Base-by-base conservation (phyloP, 1,140 invertebrate species). In the Aphaenogaster ashmeadi region DNA sequence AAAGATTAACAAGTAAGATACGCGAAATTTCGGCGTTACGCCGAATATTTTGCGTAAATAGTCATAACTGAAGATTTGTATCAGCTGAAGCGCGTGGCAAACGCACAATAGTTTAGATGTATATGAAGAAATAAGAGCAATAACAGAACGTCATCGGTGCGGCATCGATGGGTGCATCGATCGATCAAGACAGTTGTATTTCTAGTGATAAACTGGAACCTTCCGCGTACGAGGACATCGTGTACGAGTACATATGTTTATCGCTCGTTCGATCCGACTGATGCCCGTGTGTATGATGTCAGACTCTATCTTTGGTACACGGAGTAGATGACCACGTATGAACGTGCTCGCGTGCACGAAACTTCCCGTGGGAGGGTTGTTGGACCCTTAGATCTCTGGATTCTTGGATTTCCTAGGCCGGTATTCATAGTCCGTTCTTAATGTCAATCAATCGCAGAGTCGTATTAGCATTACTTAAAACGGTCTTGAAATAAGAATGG, bases 251-350 rank as follows among this genome's bases (percentile, higher is more conserved):
- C 71, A 84, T 84, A 86, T 91, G 90, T 92, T 91, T 92, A 91
- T 91, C 88, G 78, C 56, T 88, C 83, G 66, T 91, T 91, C 90
- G 86, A 90, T 79, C 90, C 86, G 86, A 87, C 81, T 79, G 91
- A 89, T 91, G 91, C 90, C 78, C 85, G 87, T 84, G 78, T 89
- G 88, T 90, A 92, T 92, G 91, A 92, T 92, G 91, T 92, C 91
- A 92, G 91, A 85, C 78, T 92, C 91, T 92, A 92, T 92, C 91
- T 92, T 92, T 92, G 91, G 91, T 88, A n/a, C 58, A 69, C 47
- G 85, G 67, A 92, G 91, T 92, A 80, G 91, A 89, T 92, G 91
- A 92, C 91, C 89, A 92, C 89, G 87, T 71, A 27, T 3, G 66
- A 88, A 47, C 60, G 71, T 33, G 52, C 67, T 54, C 69, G 60